These are phyloP conservation scores for Catocala nupta DNA, from an alignment of 2,888 invertebrate species.

Conservation along the genomic window DNA sequence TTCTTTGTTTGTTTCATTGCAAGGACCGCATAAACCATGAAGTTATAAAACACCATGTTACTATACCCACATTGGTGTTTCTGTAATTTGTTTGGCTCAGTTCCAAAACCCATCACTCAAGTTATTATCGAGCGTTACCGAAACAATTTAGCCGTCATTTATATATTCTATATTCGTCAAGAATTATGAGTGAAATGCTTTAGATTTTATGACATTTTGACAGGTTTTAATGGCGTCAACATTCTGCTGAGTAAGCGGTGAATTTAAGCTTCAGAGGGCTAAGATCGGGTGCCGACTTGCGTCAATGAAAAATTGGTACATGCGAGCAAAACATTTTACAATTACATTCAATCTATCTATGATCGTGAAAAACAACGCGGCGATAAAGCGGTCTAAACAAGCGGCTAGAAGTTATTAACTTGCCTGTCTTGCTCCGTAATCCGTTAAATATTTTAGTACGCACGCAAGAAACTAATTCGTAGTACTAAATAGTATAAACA, in stretches of 20 bases:
- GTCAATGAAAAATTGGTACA: no score
- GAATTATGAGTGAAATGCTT: slow-evolving; percentile 14
- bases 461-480: no score
- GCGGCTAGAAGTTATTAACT: no score
- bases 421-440: no score
- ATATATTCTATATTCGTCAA: slow-evolving; percentile 15
- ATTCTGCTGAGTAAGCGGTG: neutral
- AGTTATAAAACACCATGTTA: slow-evolving; percentile 11
- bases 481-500: no score
- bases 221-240: slow-evolving; percentile 15
- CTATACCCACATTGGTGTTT: slow-evolving; percentile 11
- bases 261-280: neutral
- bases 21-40: neutral
- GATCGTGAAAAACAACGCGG: no score
- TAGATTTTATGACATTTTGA: slow-evolving; percentile 15
- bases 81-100: slow-evolving; percentile 27
- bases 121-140: slow-evolving; percentile 40
- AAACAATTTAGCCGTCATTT: slow-evolving; percentile 32
- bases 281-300: no score
- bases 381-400: no score
- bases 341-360: no score
- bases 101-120: slow-evolving; percentile 42
- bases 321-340: no score
- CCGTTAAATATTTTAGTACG: no score
- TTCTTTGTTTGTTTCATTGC: no score